Evolutionary conservation across 2,888 invertebrate genomes (phyloP).

Genomic region (Xanthorhoe spadicearia): DNA sequence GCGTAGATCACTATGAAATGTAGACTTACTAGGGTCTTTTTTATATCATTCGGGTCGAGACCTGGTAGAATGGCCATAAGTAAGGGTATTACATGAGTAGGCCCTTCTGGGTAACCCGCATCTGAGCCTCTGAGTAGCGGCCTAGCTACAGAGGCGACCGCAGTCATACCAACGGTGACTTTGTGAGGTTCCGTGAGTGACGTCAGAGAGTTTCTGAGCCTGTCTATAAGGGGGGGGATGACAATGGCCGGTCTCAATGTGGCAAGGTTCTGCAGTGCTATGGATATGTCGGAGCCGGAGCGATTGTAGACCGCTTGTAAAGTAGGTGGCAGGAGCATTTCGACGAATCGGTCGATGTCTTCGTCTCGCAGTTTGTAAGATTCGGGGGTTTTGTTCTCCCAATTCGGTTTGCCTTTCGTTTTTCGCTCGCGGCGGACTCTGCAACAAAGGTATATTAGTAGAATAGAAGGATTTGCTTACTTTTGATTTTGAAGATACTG

Average conservation of each 20-base stretch:
- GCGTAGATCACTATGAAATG: constrained; percentile 91
- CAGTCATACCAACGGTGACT: constrained; percentile 89
- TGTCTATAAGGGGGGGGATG: constrained; percentile 92
- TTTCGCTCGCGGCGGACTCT: constrained; percentile 88
- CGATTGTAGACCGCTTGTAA: constrained; percentile 92
- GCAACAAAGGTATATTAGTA: constrained; percentile 46
- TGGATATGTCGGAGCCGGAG: constrained; percentile 86
- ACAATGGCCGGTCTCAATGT: constrained; percentile 92
- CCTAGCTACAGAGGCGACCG: constrained; percentile 88
- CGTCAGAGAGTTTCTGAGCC: constrained; percentile 91
- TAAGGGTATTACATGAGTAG: constrained; percentile 92
- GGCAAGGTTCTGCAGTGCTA: constrained; percentile 90
- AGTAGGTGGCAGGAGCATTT: constrained; percentile 89
- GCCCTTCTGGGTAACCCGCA: constrained; percentile 89
- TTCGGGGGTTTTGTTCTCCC: constrained; percentile 89
- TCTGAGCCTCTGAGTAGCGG: constrained; percentile 84
- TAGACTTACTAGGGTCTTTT: constrained; percentile 90
- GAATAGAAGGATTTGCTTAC: not conserved
- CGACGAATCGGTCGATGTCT: constrained; percentile 93
- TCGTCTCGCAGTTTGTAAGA: constrained; percentile 89
- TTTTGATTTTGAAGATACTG: not conserved
- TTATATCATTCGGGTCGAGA: constrained; percentile 94
- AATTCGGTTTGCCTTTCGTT: constrained; percentile 83
- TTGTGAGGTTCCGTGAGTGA: constrained; percentile 95
- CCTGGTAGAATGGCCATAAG: constrained; percentile 93